Base-by-base conservation (phyloP, 2,888 invertebrate genomes). In the Pantelozetes paolii region DNA sequence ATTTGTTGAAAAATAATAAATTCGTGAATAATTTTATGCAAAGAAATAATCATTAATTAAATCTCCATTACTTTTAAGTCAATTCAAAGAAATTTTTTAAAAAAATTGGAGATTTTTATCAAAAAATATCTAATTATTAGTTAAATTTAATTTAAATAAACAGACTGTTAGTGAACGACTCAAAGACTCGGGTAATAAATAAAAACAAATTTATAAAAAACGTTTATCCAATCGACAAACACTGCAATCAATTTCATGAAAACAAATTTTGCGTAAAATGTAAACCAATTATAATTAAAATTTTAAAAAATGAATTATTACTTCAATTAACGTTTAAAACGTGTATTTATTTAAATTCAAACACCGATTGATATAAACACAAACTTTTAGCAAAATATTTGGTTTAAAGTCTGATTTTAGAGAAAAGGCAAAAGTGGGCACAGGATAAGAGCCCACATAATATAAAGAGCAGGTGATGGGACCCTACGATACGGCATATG, bases 131-230 rank as follows among this genome's bases (percentile, higher is more conserved):
- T 32, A 2, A 32, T 50, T 18, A 50, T 20, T 50, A 20, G 50
- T 20, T 50, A 50, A 50, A 50, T 62, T 30, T 28, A 26, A 62
- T 62, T 62, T 20, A 54, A 54, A 23, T 23, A 54, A 26, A 54
- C 48, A 48, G 18, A 48, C 13, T 15, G 13, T 48, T 15, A 18
- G 18, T 48, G 48, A 48, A 48, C 18, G 48, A 48, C 13, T 50
- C 20, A 50, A 50, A 5, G 20, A 50, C n/a, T 50, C 8, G 48
- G 13, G 48, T 48, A 15, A 18, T 48, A 18, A 48, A 15, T 13
- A 48, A 48, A 18, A 48, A 48, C 13, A 48, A 13, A 48, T 20
- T 23, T n/a, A n/a, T n/a, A n/a, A n/a, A n/a, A n/a, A n/a, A n/a
- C n/a, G n/a, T n/a, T n/a, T n/a, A n/a, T n/a, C n/a, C n/a, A n/a